Evolutionary conservation across 1,140 invertebrate genomes (phyloP).

Genomic region (Drosophila lowei): DNA sequence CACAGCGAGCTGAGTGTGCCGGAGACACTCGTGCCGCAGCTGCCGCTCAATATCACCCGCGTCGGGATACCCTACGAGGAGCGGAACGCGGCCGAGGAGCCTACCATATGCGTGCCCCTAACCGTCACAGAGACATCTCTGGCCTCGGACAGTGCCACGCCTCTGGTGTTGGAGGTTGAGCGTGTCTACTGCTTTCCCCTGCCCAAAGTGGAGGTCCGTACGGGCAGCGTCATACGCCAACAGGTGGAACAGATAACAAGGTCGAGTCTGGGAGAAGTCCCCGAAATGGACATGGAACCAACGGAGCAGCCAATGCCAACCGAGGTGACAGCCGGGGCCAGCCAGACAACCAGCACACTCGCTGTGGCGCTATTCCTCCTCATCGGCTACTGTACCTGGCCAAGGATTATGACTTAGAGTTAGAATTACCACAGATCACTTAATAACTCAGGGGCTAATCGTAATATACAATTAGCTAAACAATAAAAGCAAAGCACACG

Average conservation of each 20-base stretch:
- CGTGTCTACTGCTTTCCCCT: constrained; percentile 75
- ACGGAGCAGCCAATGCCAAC: constrained; percentile 22
- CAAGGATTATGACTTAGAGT: constrained; percentile 17
- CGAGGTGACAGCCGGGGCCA: constrained; percentile 11
- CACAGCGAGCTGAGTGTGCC: constrained; percentile 68
- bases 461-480: constrained; percentile 46
- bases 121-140: constrained; percentile 60
- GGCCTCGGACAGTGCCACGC: constrained; percentile 38
- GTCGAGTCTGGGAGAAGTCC: constrained; percentile 13
- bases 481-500: constrained; percentile 43
- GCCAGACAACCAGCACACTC: not conserved
- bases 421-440: constrained; percentile 25
- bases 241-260: constrained; percentile 28
- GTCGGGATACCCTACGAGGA: constrained; percentile 73
- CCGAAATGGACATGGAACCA: constrained; percentile 24
- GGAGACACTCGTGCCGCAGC: constrained; percentile 46
- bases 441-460: constrained; percentile 63
- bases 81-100: constrained; percentile 66
- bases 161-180: constrained; percentile 66
- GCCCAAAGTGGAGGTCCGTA: constrained; percentile 65
- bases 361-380: not conserved
- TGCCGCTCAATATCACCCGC: constrained; percentile 69
- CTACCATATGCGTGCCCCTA: constrained; percentile 73
- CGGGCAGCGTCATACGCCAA: constrained; percentile 33
- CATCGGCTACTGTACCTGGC: constrained; percentile 4